Percentiles rank a stretch among this genome's conserved stretches.
Evolutionary conservation across 1,140 invertebrate genomes (phyloP).

Genomic region (Drosophila jambulina): DNA sequence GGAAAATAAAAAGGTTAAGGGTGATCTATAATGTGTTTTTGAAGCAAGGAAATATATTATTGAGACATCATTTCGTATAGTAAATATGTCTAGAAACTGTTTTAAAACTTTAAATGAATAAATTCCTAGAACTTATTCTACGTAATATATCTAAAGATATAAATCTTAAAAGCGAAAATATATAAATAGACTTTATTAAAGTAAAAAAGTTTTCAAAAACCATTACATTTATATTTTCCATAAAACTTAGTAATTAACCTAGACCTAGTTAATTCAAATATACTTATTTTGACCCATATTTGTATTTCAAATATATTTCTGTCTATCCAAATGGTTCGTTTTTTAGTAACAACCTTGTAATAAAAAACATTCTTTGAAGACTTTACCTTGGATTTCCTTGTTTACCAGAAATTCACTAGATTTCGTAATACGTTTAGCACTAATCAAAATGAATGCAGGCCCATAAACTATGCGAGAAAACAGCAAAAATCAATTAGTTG

Average conservation of each 20-base stretch:
- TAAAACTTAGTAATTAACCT: neutral
- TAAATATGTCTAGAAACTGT: too few species aligned
- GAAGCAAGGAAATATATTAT: neutral
- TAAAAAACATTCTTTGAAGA: neutral
- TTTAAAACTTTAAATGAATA: neutral
- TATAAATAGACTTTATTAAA: neutral
- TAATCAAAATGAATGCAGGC: constrained; percentile 7
- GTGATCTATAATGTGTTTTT: neutral
- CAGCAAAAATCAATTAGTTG: constrained; percentile 23
- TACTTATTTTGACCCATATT: constrained; percentile 2
- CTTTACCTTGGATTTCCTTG: constrained; percentile 6
- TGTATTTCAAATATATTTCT: neutral
- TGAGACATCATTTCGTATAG: neutral
- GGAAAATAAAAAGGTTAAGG: neutral
- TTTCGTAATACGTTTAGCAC: constrained; percentile 16
- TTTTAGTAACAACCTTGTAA: constrained; percentile 11
- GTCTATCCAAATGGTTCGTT: constrained; percentile 7
- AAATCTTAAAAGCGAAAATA: neutral
- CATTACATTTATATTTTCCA: neutral
- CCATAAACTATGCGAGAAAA: constrained; percentile 3
- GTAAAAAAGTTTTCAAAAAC: neutral
- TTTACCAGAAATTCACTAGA: constrained; percentile 14
- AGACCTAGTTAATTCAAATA: neutral
- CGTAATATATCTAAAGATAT: neutral
- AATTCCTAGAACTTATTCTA: neutral